phyloP scores from a whole-genome alignment of 2,113 vertebrate genomes.

The Paramisgurnus dabryanus region DNA sequence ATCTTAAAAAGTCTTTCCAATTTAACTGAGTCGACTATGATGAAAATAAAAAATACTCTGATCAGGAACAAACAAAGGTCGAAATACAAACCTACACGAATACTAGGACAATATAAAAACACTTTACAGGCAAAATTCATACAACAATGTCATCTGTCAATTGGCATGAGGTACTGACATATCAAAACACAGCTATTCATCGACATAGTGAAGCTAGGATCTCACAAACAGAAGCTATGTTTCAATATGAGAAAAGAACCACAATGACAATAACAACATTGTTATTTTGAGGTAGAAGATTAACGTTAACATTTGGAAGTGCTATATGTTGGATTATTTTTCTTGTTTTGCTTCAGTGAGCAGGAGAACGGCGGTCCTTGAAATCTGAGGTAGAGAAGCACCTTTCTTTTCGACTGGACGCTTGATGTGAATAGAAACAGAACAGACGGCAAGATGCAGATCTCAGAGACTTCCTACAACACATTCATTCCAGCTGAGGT shows the following conservation, averaged over 20 bases:
- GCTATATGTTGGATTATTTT: slow-evolving; percentile 80
- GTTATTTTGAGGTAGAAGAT: slow-evolving; percentile 95
- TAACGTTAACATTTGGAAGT: slow-evolving; percentile 93
- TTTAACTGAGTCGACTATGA: slow-evolving; percentile 49
- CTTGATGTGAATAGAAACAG: slow-evolving; percentile 67
- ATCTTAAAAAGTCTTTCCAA: slow-evolving; percentile 61
- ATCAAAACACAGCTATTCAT: slow-evolving; percentile 66
- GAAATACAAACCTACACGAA: slow-evolving; percentile 45
- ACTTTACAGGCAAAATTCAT: slow-evolving; percentile 59
- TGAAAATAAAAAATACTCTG: slow-evolving; percentile 38
- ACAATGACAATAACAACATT: slow-evolving; percentile 73
- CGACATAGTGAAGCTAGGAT: slow-evolving; percentile 56
- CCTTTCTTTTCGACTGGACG: slow-evolving; percentile 77
- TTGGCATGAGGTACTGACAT: slow-evolving; percentile 71
- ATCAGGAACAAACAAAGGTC: slow-evolving; percentile 26
- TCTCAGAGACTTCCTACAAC: slow-evolving; percentile 79
- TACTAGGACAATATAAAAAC: slow-evolving; percentile 60
- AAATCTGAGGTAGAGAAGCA: slow-evolving; percentile 92
- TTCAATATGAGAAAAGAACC: slow-evolving; percentile 71
- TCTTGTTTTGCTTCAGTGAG: slow-evolving; percentile 60
- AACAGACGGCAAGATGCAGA: slow-evolving; percentile 78
- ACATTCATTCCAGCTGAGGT: slow-evolving; percentile 99
- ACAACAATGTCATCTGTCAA: slow-evolving; percentile 65
- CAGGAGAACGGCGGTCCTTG: slow-evolving; percentile 70
- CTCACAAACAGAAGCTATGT: slow-evolving; percentile 52